A percentile compares a stretch with the other conserved stretches of the same genome.
phyloP scores from a whole-genome alignment of 2,888 invertebrate species.

The Aleiodes leptofemur region DNA sequence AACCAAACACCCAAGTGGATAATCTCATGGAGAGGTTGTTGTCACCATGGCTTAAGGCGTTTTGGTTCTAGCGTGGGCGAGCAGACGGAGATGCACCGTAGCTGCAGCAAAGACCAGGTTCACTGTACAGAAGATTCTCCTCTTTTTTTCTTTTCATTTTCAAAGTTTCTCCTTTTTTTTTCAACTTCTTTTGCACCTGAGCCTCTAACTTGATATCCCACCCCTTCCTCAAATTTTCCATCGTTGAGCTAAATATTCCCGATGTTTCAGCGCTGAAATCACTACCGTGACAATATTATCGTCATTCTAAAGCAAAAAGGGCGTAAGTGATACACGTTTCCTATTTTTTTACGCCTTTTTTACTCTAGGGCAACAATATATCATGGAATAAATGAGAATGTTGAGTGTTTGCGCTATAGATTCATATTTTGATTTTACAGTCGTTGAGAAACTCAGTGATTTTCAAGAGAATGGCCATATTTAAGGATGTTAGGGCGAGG shows the following conservation, averaged over 20 bases:
- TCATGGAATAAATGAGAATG: no score
- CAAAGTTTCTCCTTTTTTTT: no score
- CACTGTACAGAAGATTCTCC: constrained; percentile 34
- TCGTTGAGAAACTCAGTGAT: no score
- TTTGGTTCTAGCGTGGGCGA: constrained; percentile 45
- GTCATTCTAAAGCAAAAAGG: no score
- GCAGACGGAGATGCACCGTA: constrained; percentile 53
- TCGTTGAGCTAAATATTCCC: constrained; percentile 43
- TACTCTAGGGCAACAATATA: no score
- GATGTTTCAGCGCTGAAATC: constrained; percentile 48
- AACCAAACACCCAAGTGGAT: constrained; percentile 5
- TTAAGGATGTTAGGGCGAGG: no score
- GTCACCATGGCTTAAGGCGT: constrained; percentile 42
- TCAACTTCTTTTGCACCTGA: constrained; percentile 32
- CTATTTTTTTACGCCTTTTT: no score
- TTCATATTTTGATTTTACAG: no score
- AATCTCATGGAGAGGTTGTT: constrained; percentile 36
- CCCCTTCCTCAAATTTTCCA: constrained; percentile 39
- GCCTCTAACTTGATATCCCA: constrained; percentile 21
- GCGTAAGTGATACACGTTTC: no score
- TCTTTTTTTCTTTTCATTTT: constrained; percentile 1
- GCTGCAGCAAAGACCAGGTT: constrained; percentile 32
- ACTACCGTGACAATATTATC: no score
- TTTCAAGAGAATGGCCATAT: no score
- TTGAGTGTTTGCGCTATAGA: no score